Conservation (phyloP, 2,888 invertebrate genomes). For the Spodoptera picta region DNA sequence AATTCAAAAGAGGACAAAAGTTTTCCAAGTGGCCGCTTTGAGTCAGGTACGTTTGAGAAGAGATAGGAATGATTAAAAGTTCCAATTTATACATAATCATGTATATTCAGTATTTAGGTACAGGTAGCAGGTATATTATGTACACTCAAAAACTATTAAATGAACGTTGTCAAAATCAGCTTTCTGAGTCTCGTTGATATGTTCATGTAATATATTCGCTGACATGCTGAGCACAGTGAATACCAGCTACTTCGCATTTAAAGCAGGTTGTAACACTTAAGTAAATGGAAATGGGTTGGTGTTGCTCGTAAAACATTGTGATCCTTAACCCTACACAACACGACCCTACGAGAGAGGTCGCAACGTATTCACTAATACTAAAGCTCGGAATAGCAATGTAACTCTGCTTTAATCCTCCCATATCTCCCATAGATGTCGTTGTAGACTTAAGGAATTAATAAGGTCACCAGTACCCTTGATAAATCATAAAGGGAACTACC, state of each 20-base stretch:
- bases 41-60: background rate
- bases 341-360: slow-evolving; percentile 19
- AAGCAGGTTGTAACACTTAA: slow-evolving; percentile 47
- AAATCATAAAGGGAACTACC: slow-evolving; percentile 32
- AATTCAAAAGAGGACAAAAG: slow-evolving; percentile 14
- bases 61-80: background rate
- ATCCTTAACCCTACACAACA: slow-evolving; percentile 38
- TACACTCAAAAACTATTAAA: background rate
- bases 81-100: background rate
- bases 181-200: slow-evolving; percentile 1
- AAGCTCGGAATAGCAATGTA: slow-evolving; percentile 35
- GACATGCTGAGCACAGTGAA: slow-evolving; percentile 15
- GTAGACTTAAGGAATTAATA: slow-evolving; percentile 51
- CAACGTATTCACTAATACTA: slow-evolving; percentile 16
- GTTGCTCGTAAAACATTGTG: slow-evolving; percentile 51
- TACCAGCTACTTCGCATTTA: slow-evolving; percentile 44
- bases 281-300: slow-evolving; percentile 46
- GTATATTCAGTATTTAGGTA: background rate
- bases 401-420: slow-evolving; percentile 29
- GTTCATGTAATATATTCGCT: slow-evolving; percentile 16
- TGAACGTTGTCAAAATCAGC: slow-evolving; percentile 3
- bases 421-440: slow-evolving; percentile 37
- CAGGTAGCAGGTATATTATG: background rate
- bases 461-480: slow-evolving; percentile 60
- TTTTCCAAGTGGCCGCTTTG: background rate